Base-by-base conservation (phyloP, 2,113 vertebrate genomes). In the Rutilus rutilus region DNA sequence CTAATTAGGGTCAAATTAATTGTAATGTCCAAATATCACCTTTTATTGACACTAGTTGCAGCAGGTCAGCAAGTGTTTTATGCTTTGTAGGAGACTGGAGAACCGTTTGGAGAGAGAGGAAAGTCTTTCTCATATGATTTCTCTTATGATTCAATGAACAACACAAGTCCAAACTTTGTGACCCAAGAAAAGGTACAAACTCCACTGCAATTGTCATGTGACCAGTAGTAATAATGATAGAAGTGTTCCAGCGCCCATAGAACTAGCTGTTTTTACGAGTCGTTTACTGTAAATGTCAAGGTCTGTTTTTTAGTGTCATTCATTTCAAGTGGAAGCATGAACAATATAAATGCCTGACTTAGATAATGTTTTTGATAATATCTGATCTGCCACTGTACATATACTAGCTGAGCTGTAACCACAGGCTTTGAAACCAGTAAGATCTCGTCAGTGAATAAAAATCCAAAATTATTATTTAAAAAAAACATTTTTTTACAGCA, bases 41-140 rank as follows among this genome's bases (percentile, higher is more conserved):
- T 21, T 57, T 57, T 57, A 57, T 57, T 4, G 7, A 57, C 19
- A 23, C 54, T 23, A 71, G 10, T 23, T 71, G 33, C 15, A 9
- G 50, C 9, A 6, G 54, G 36, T n/a, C 4, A 14, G 12, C 15
- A 19, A 21, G 45, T 54, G n/a, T 33, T 27, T 15, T 78, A 30
- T 36, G 1, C 7, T 59, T 15, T 85, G 2, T 81, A 81, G 78
- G 78, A 99, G 74, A 92, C 94, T 3, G 97, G 96, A 42, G 97
- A 99, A 27, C 91, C 93, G 0, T 92, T 91, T 88, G 94, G 97
- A 91, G 97, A 99, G 75, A 94, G 95, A 74, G 95, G 89, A 0
- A 99, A 98, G 92, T 97, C 96, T 1, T 99, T 99, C 89, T 97
- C 97, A 0, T 99, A 98, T 50, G 98, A 99, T 90, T 98, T 98